These are phyloP conservation scores for Papilio protenor DNA, from an alignment of 2,888 invertebrate genomes.

Conservation along the genomic window DNA sequence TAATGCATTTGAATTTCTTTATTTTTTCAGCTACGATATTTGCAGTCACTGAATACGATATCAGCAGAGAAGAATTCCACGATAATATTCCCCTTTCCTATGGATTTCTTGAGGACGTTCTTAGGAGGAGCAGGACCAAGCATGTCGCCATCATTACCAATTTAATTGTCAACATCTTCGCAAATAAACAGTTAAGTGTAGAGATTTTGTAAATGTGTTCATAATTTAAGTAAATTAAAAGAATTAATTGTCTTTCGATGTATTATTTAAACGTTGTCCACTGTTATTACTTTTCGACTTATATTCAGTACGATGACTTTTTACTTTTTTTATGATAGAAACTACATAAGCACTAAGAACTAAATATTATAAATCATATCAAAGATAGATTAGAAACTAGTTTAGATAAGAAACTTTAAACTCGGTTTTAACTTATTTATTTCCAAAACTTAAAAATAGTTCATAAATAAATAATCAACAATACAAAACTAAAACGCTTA, in stretches of 20 bases:
- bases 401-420: neutral
- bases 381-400: neutral
- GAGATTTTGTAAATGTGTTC: slow-evolving; percentile 15
- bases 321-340: neutral
- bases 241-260: neutral
- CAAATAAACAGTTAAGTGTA: neutral
- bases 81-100: slow-evolving; percentile 96
- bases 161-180: slow-evolving; percentile 48
- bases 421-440: slow-evolving; percentile 33
- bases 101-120: slow-evolving; percentile 88
- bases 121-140: slow-evolving; percentile 64
- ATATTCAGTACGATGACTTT: neutral
- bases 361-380: neutral
- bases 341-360: neutral
- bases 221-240: slow-evolving; percentile 4
- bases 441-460: slow-evolving; percentile 37
- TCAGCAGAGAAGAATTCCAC: slow-evolving; percentile 98
- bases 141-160: slow-evolving; percentile 52
- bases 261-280: neutral
- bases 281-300: neutral
- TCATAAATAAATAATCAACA: slow-evolving; percentile 39
- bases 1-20: slow-evolving; percentile 15
- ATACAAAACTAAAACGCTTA: slow-evolving; percentile 23
- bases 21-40: slow-evolving; percentile 88
- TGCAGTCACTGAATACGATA: slow-evolving; percentile 95